A percentile compares a stretch with the other conserved stretches of the same genome.
Conservation (phyloP, 2,797 vertebrate species). For the Caiman crocodilus region DNA sequence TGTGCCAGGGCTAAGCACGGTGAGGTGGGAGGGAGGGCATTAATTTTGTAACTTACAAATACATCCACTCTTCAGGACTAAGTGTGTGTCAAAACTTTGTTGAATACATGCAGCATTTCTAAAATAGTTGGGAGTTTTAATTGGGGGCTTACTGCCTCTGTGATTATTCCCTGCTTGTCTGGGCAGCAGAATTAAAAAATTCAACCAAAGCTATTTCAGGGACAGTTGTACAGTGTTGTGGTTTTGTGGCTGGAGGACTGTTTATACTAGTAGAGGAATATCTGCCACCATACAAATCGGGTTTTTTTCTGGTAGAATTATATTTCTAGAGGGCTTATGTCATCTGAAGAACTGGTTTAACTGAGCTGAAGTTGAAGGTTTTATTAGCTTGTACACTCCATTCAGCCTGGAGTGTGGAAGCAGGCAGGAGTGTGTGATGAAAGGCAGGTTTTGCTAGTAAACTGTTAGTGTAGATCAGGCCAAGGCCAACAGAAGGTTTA, state of each 20-base stretch:
- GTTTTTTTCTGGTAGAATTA: background rate
- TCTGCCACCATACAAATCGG: background rate
- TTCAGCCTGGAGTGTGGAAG: background rate
- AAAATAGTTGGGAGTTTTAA: too few relatives aligned
- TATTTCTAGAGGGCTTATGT: background rate
- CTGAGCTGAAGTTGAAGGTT: background rate
- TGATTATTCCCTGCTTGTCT: background rate
- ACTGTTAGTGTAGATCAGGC: too few relatives aligned
- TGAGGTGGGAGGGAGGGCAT: too few relatives aligned
- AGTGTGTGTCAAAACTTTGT: too few relatives aligned
- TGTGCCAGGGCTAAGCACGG: too few relatives aligned
- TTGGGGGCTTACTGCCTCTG: background rate
- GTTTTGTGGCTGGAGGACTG: background rate
- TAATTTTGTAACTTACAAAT: too few relatives aligned
- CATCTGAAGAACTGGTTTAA: background rate
- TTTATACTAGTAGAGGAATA: background rate
- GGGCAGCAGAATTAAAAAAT: conserved; percentile 30
- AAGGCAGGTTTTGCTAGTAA: too few relatives aligned
- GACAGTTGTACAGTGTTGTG: background rate
- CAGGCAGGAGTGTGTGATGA: background rate
- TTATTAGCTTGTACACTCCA: background rate
- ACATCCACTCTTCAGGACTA: too few relatives aligned
- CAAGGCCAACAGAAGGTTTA: too few relatives aligned
- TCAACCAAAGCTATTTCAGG: background rate
- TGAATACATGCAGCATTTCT: too few relatives aligned